Percentiles rank a stretch among this genome's conserved stretches.
Evolutionary conservation across 2,113 vertebrate species (phyloP).

Genomic region (Struthio camelus): DNA sequence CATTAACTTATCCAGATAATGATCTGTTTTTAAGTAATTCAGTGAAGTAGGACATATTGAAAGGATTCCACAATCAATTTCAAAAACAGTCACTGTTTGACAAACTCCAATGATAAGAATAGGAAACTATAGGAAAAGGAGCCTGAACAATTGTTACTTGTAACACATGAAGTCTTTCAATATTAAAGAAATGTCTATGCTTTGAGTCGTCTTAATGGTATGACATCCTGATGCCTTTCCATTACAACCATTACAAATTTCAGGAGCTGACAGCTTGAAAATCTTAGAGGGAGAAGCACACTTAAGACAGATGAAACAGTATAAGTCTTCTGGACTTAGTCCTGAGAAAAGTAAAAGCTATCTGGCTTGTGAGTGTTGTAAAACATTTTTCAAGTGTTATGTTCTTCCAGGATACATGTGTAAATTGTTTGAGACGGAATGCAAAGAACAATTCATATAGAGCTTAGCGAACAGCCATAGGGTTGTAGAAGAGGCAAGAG

Average conservation of each 20-base stretch:
- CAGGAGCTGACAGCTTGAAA: constrained; percentile 14
- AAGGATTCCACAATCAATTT: not conserved
- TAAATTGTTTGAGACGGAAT: not conserved
- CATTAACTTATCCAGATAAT: not conserved
- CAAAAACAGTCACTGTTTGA: not conserved
- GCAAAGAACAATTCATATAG: not conserved
- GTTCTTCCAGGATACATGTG: not conserved
- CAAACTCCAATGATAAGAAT: not conserved
- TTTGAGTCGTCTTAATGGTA: constrained; percentile 41
- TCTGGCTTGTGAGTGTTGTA: not conserved
- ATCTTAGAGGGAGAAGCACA: not conserved
- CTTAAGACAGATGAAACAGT: not conserved
- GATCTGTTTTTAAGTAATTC: constrained; percentile 19
- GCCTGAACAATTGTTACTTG: not conserved
- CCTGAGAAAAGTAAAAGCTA: not conserved
- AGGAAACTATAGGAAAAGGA: constrained; percentile 20
- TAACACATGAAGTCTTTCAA: constrained; percentile 46
- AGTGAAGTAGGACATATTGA: not conserved
- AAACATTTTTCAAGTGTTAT: not conserved
- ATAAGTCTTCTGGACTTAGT: not conserved
- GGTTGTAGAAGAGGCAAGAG: not conserved
- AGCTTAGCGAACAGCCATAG: not conserved
- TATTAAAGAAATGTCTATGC: constrained; percentile 49
- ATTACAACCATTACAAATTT: constrained; percentile 41
- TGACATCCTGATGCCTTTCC: constrained; percentile 14